These are phyloP conservation scores for Micromussa lordhowensis DNA, from an alignment of 92 coral and sea anemone genomes.

Conservation along the genomic window DNA sequence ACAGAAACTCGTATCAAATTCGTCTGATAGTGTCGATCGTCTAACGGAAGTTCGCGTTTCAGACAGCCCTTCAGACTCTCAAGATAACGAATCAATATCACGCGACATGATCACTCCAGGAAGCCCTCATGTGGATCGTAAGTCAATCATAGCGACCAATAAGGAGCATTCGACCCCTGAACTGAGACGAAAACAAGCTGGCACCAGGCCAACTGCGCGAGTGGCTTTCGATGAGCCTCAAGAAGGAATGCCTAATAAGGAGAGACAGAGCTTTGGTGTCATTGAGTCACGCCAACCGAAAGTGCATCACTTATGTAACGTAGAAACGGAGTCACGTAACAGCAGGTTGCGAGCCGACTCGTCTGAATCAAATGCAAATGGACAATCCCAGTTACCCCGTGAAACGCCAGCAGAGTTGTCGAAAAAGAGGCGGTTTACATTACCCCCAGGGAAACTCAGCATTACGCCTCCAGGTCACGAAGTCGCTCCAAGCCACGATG, in stretches of 20 bases:
- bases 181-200: conserved; percentile 8
- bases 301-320: not conserved
- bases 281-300: not conserved
- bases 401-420: not conserved
- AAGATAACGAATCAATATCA: not conserved
- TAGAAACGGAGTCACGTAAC: not conserved
- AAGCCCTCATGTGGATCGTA: not conserved
- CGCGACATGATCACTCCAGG: not conserved
- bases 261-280: not conserved
- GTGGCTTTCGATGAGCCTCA: conserved; percentile 36
- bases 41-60: conserved; percentile 34
- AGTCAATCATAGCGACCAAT: not conserved
- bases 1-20: conserved; percentile 16
- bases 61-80: conserved; percentile 33
- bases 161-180: not conserved
- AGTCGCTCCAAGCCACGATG: not conserved
- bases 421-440: conserved; percentile 13
- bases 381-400: not conserved
- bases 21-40: conserved; percentile 31
- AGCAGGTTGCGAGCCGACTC: not conserved
- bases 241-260: not conserved
- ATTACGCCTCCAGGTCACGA: not conserved
- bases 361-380: not conserved
- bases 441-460: conserved; percentile 10
- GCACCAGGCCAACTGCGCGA: conserved; percentile 4